Evolutionary conservation across 2,113 vertebrate genomes (phyloP).

Genomic region (Sceloporus undulatus): DNA sequence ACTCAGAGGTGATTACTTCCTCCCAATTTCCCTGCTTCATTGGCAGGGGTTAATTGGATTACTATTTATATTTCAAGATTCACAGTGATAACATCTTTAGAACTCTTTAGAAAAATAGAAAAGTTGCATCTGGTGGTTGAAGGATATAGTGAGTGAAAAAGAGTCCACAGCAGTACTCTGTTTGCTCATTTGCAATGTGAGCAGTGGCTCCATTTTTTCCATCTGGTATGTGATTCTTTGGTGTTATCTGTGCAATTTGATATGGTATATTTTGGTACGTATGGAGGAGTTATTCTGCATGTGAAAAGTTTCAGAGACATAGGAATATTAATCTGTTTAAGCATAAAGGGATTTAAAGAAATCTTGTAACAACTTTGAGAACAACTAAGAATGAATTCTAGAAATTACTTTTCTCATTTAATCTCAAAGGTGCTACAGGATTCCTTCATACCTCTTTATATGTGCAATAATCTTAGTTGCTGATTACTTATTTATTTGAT

Average conservation of each 20-base stretch:
- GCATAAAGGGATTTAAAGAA: no score
- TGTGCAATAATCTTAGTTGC: neutral
- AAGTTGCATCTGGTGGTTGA: neutral
- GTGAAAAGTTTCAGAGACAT: no score
- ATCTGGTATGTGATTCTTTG: neutral
- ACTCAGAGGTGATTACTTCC: no score
- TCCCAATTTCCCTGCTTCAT: neutral
- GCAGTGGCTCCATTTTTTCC: neutral
- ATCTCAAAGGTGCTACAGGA: no score
- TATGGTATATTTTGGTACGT: neutral
- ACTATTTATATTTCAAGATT: neutral
- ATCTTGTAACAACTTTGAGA: no score
- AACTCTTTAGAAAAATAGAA: neutral
- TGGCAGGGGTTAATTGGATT: neutral
- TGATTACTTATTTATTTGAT: neutral
- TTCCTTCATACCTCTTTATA: neutral
- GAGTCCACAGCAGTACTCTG: neutral
- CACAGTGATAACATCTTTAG: neutral
- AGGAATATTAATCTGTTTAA: no score
- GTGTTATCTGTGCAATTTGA: neutral
- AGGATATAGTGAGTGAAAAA: neutral
- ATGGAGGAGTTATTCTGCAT: neutral
- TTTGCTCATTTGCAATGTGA: neutral
- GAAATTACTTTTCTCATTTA: no score
- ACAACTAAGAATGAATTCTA: no score